These are phyloP conservation scores for Scaptomyza hsui DNA, from an alignment of 1,140 invertebrate species.

Conservation along the genomic window DNA sequence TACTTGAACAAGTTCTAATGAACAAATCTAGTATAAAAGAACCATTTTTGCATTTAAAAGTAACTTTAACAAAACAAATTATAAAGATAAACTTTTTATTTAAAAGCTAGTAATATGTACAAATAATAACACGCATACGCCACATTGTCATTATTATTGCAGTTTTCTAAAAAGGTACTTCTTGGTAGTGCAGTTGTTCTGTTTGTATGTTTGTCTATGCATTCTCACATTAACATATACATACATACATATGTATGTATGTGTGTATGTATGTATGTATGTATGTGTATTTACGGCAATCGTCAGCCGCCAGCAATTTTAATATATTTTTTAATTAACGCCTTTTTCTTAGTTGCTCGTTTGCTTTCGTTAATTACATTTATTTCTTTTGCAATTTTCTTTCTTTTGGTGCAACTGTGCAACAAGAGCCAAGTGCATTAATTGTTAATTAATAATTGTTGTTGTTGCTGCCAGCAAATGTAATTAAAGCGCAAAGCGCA, in stretches of 20 bases:
- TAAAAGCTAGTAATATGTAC: too few species aligned
- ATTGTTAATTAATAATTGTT: constrained; percentile 76
- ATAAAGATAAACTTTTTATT: too few species aligned
- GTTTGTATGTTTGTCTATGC: not conserved
- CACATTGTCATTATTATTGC: too few species aligned
- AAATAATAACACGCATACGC: too few species aligned
- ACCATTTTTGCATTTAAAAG: too few species aligned
- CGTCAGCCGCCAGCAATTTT: constrained; percentile 29
- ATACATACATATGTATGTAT: not conserved
- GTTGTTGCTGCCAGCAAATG: constrained; percentile 49
- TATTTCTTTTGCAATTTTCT: constrained; percentile 38
- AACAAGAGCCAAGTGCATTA: constrained; percentile 57
- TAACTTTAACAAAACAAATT: too few species aligned
- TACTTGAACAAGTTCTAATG: too few species aligned
- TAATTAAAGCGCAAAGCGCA: constrained; percentile 72
- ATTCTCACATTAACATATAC: too few species aligned
- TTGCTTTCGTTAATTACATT: constrained; percentile 35
- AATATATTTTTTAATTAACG: constrained; percentile 79
- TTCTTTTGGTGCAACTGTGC: constrained; percentile 36
- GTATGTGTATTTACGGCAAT: constrained; percentile 50
- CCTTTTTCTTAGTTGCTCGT: constrained; percentile 65
- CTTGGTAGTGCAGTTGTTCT: too few species aligned
- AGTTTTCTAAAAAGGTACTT: too few species aligned
- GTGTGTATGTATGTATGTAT: not conserved
- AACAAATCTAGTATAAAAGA: too few species aligned